These are phyloP conservation scores for Melanargia galathea DNA, from an alignment of 2,888 invertebrate genomes.

Conservation along the genomic window DNA sequence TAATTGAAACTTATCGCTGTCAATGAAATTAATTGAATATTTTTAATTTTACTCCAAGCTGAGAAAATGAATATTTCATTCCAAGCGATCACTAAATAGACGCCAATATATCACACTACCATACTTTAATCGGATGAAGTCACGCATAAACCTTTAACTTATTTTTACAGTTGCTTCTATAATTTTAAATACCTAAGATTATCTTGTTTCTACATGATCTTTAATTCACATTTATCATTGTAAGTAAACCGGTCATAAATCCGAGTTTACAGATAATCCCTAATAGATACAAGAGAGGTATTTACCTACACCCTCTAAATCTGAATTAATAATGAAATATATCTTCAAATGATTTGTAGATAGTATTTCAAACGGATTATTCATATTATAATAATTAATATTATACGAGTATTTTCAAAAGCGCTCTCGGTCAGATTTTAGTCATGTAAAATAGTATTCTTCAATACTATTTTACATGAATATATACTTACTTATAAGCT, in stretches of 20 bases:
- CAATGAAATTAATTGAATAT: no score
- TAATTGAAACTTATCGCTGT: no score
- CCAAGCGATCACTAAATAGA: no score
- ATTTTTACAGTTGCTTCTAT: no score
- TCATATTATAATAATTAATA: background rate
- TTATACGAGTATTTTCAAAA: background rate
- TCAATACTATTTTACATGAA: background rate
- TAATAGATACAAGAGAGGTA: slow-evolving; percentile 5
- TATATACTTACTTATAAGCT: no score
- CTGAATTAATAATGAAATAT: slow-evolving; percentile 11
- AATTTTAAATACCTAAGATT: no score
- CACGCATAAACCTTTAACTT: no score
- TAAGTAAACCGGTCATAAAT: slow-evolving; percentile 14
- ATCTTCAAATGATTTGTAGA: slow-evolving; percentile 8
- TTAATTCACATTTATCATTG: background rate
- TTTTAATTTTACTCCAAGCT: no score
- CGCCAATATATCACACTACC: no score
- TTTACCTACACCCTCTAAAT: slow-evolving; percentile 13
- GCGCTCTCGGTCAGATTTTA: background rate
- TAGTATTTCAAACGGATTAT: slow-evolving; percentile 8
- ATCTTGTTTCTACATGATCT: background rate
- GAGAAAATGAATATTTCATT: no score
- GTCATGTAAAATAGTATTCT: background rate
- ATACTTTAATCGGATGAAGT: no score
- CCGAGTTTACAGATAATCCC: slow-evolving; percentile 21